A percentile compares a stretch with the other conserved stretches of the same genome.
phyloP scores from a whole-genome alignment of 2,113 vertebrate genomes.

The Camelus dromedarius region DNA sequence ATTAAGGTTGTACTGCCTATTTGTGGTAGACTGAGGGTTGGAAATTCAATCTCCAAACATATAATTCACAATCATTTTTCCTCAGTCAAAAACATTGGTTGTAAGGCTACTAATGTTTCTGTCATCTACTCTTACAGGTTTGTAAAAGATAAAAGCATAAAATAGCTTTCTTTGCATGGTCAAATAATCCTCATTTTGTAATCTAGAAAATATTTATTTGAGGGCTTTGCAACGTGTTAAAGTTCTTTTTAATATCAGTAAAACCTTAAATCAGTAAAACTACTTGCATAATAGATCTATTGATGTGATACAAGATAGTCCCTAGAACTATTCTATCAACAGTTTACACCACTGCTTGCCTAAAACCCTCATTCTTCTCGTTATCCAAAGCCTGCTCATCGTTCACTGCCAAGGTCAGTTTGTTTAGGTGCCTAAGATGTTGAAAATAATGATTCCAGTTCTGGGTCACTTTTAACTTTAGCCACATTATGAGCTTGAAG shows the following conservation, averaged over 20 bases:
- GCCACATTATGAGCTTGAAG: not conserved
- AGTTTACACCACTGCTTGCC: not conserved
- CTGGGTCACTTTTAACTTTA: not conserved
- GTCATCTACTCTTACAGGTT: not conserved
- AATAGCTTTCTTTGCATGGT: not conserved
- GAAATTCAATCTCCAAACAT: not conserved
- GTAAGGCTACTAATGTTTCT: not conserved
- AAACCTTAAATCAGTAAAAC: not conserved
- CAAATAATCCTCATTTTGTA: not conserved
- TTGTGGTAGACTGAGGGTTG: rapidly evolving
- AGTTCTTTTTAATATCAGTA: not conserved
- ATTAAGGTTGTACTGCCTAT: not conserved
- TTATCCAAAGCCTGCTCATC: not conserved
- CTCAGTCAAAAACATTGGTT: not conserved
- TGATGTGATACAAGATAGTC: not conserved
- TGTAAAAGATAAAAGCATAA: not conserved
- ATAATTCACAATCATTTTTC: not conserved
- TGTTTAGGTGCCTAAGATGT: not conserved
- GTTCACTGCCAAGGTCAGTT: not conserved
- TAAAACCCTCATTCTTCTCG: not conserved
- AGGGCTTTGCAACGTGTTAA: not conserved
- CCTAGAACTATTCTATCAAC: not conserved
- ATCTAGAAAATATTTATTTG: not conserved
- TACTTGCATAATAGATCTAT: not conserved
- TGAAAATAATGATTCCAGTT: not conserved